These are phyloP conservation scores for Thamnophis sirtalis DNA, from an alignment of 2,113 vertebrate species.

Conservation along the genomic window DNA sequence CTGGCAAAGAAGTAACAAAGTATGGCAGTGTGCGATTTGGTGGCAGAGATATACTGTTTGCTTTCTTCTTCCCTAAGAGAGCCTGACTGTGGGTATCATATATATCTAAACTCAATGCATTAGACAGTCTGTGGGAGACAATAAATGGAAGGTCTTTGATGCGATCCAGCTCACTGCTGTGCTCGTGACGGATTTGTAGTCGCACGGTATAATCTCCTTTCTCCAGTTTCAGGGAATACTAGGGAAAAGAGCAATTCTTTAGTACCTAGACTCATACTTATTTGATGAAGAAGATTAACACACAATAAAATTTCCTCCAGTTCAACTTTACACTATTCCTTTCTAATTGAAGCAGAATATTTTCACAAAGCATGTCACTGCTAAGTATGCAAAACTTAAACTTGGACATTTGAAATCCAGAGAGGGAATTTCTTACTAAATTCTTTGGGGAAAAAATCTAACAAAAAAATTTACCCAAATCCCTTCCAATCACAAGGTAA, in stretches of 20 bases:
- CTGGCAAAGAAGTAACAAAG: conserved; percentile 88
- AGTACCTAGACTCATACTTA: background rate
- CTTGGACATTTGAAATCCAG: background rate
- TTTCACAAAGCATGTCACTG: background rate
- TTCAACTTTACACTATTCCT: background rate
- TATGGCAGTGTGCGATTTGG: conserved; percentile 88
- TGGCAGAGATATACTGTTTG: conserved; percentile 83
- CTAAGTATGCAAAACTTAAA: background rate
- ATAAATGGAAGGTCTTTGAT: conserved; percentile 94
- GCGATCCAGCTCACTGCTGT: conserved; percentile 90
- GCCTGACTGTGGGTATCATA: conserved; percentile 92
- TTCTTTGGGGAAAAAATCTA: background rate
- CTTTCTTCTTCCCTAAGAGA: conserved; percentile 93
- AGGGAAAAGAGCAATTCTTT: conserved; percentile 44
- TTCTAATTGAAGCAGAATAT: background rate
- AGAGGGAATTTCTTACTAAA: background rate
- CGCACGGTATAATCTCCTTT: conserved; percentile 96
- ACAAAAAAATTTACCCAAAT: background rate
- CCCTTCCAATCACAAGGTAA: background rate
- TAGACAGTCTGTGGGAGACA: conserved; percentile 92
- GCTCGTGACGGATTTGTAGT: conserved; percentile 94
- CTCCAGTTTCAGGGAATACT: conserved; percentile 98
- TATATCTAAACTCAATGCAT: conserved; percentile 86
- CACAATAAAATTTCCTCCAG: background rate
- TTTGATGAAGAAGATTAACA: background rate